These are phyloP conservation scores for Bombus affinis DNA, from an alignment of 1,140 invertebrate species.

Conservation along the genomic window DNA sequence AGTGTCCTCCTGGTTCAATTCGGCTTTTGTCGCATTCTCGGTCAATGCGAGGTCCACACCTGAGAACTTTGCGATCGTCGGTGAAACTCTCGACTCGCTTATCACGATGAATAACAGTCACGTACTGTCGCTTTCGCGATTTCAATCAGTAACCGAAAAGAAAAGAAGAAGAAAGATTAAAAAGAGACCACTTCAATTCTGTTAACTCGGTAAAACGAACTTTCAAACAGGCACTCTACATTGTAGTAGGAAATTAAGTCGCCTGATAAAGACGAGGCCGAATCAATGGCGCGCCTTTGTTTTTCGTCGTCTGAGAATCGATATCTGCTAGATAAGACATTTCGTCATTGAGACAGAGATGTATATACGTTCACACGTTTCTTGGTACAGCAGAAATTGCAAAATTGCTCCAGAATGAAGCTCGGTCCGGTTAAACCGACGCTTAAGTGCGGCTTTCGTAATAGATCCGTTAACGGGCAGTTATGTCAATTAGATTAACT, in stretches of 20 bases:
- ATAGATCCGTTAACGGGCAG: constrained; percentile 64
- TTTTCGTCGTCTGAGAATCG: neutral
- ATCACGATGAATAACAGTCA: neutral
- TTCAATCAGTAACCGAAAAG: neutral
- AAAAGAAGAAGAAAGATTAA: neutral
- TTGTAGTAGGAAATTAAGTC: neutral
- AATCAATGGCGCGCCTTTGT: neutral
- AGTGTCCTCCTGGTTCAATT: neutral
- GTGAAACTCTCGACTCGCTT: constrained; percentile 13
- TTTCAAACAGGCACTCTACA: neutral
- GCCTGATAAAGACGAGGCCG: neutral
- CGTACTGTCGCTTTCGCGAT: neutral
- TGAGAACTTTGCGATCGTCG: neutral
- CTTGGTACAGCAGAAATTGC: neutral
- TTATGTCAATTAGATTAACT: constrained; percentile 67
- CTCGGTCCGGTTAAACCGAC: constrained; percentile 44
- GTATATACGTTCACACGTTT: neutral
- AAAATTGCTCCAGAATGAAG: constrained; percentile 11
- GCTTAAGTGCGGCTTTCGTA: constrained; percentile 41
- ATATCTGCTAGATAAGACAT: neutral
- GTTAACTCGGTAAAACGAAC: neutral
- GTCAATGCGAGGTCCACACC: too few species aligned
- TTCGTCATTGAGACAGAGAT: neutral
- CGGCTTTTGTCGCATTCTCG: neutral
- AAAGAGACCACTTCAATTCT: neutral